Evolutionary conservation across 2,797 vertebrate species (phyloP), one percentile per base, ranked within the genome.

Genomic region (Phoebastria nigripes): DNA sequence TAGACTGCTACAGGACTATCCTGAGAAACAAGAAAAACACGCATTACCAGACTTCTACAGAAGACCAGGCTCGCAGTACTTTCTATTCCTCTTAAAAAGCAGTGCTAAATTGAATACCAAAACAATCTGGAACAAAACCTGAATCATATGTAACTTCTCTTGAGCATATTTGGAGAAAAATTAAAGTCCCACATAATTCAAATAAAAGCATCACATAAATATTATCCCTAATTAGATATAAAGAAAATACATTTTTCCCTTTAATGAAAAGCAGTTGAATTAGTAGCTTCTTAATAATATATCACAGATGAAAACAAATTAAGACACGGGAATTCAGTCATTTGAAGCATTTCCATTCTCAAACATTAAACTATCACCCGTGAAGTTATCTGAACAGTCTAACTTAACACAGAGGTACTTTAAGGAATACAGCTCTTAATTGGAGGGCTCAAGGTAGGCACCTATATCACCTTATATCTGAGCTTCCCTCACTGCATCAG

Each of bases 11-110:
- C 61, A 76, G 69, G 82, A 69, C 79, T 89, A 89, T 41, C 92
- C 71, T 89, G 96, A 90, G 92, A 83, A 97, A 97, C 94, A 94
- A 97, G 97, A 96, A 97, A 96, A 95, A 94, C 96, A 71, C 0
- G 82, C n/a, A 72, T 54, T 95, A 93, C 91, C 44, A 72, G 93
- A 73, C 81, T 47, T 28, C 59, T 56, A 35, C 44, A 59, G 81
- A 77, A 88, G 84, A 72, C 37, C 13, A 65, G 52, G 51, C 62
- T 91, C 58, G 29, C 26, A 22, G 61, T 37, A 54, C 84, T 90
- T 90, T 91, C 72, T 55, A 77, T 58, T 87, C 70, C 72, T 87
- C 62, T 85, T 49, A 59, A 67, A 65, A 87, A 67, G 47, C 59
- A 80, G 62, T 15, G 58, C 56, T 89, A 55, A 87, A 89, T 1